A percentile compares a stretch with the other conserved stretches of the same genome.
Evolutionary conservation across 2,113 vertebrate species (phyloP).

Genomic region (Lamprotornis superbus): DNA sequence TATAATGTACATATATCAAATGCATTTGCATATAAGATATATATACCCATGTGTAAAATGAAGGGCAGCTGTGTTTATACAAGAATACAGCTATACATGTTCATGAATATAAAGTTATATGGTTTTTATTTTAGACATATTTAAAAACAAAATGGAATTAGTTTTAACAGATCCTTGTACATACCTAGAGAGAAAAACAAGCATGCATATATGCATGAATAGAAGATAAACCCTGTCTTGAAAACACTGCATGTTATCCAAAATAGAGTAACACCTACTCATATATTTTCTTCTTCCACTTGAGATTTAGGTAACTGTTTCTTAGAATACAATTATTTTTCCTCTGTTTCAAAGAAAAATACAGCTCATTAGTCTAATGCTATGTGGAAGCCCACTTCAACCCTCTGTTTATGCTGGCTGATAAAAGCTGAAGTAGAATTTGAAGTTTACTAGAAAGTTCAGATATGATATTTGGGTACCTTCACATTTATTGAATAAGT

Average conservation of each 20-base stretch:
- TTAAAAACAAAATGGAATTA: neutral
- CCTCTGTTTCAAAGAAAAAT: neutral
- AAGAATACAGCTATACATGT: neutral
- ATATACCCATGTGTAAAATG: neutral
- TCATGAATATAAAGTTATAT: neutral
- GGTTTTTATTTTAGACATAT: neutral
- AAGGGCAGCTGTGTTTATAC: neutral
- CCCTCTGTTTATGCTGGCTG: neutral
- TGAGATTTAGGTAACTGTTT: neutral
- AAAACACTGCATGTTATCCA: neutral
- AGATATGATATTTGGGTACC: neutral
- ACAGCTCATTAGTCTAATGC: neutral
- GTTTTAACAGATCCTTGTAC: neutral
- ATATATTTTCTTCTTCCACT: neutral
- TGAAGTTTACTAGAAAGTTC: neutral
- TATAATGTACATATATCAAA: neutral
- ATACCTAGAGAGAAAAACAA: neutral
- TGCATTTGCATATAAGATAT: neutral
- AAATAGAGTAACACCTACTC: neutral
- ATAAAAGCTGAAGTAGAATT: neutral
- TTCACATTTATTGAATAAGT: neutral
- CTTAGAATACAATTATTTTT: neutral
- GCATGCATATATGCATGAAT: neutral
- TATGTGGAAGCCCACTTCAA: neutral
- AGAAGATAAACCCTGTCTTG: neutral